Conservation (phyloP, 2,113 vertebrate species). For the Nibea albiflora region DNA sequence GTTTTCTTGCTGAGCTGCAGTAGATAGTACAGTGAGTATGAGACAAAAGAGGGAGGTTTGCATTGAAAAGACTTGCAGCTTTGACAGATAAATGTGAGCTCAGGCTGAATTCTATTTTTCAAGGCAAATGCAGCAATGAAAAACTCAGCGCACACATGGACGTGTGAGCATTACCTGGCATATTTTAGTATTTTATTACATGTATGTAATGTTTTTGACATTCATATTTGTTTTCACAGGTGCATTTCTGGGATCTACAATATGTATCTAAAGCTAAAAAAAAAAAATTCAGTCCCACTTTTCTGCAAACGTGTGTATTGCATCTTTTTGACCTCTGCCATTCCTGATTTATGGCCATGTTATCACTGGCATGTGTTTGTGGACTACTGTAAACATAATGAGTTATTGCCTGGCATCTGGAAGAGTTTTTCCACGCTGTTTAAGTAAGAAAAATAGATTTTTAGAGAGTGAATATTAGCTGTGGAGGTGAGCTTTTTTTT, state of each 20-base stretch:
- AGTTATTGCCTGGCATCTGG: slow-evolving; percentile 25
- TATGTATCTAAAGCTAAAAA: background rate
- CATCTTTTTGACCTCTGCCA: background rate
- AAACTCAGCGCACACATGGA: background rate
- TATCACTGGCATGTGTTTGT: slow-evolving; percentile 44
- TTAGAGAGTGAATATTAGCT: background rate
- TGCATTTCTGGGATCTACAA: background rate
- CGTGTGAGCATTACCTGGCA: background rate
- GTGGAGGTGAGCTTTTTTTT: background rate
- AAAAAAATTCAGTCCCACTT: background rate
- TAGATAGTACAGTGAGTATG: background rate
- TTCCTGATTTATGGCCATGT: slow-evolving; percentile 22
- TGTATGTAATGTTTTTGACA: background rate
- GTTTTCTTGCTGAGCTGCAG: too few species aligned
- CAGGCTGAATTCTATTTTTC: background rate
- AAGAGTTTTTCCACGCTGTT: background rate
- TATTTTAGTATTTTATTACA: background rate
- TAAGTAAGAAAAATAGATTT: background rate
- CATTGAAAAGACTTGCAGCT: background rate
- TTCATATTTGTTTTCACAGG: background rate
- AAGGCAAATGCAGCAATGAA: background rate
- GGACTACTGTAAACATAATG: slow-evolving; percentile 38
- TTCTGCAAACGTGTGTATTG: background rate
- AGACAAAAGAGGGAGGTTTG: background rate
- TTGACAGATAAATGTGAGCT: background rate